Evolutionary conservation across 2,797 vertebrate species (phyloP).

Genomic region (Aldrovandia affinis): DNA sequence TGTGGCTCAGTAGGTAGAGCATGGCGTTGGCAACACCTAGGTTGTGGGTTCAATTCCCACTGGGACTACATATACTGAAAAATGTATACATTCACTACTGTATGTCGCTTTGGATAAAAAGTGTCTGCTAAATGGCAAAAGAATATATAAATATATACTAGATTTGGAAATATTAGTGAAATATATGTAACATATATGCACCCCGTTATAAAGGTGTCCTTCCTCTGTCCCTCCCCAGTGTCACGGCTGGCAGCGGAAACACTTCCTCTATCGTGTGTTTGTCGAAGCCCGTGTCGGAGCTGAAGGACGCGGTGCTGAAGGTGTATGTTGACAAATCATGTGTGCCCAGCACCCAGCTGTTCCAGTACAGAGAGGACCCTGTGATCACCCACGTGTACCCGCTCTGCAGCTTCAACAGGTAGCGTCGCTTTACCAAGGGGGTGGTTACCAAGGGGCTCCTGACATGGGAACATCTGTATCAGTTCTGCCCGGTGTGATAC

Average conservation of each 20-base stretch:
- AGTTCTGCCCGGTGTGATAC: neutral
- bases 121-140: no score
- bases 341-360: slow-evolving; percentile 73
- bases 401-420: slow-evolving; percentile 84
- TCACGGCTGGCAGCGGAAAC: slow-evolving; percentile 59
- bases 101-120: no score
- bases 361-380: slow-evolving; percentile 86
- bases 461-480: no score
- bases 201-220: neutral
- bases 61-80: no score
- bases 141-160: no score
- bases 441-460: no score
- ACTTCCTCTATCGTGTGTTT: slow-evolving; percentile 71
- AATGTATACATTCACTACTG: no score
- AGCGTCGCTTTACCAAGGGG: slow-evolving; percentile 29
- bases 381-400: slow-evolving; percentile 74
- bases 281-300: slow-evolving; percentile 66
- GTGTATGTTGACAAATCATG: slow-evolving; percentile 82
- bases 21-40: no score
- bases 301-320: slow-evolving; percentile 70
- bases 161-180: neutral
- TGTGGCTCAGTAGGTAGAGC: no score
- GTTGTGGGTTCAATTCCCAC: no score
- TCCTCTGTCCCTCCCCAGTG: slow-evolving; percentile 53
- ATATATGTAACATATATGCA: neutral